Base-by-base conservation (phyloP, 2,797 vertebrate genomes). In the Nannoperca obscura region DNA sequence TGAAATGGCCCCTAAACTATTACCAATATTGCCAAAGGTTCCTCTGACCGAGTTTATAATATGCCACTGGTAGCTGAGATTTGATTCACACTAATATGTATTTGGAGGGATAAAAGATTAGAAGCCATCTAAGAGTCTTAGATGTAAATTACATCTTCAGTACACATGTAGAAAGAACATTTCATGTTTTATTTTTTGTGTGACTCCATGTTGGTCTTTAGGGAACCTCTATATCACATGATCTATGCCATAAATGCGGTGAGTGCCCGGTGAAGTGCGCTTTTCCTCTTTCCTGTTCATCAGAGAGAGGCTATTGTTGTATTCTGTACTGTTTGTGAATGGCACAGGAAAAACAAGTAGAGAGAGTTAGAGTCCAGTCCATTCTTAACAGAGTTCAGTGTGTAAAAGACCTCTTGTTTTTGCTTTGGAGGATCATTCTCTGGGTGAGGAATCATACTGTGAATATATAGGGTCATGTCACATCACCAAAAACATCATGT, bases 211-310 rank as follows among this genome's bases (percentile, higher is more conserved):
- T 86, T 40, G 82, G 47, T 60, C 19, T 57, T 47, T 3, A 6
- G 49, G 22, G 15, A 76, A 55, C 14, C 53, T 63, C 4, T 24
- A 8, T 7, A 34, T 76, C 36, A 71, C 63, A 27, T 27, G 24
- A 27, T 27, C 24, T 27, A 2, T 65, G 66, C 74, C 62, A 80
- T 53, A 71, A 71, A 71, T 72, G 80, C 54, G 62, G 13, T 20
- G 20, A 68, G 36, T 53, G 60, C 57, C 64, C 60, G 24, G 36
- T 63, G 59, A 72, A 85, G 74, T 82, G 78, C 38, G 42, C 57
- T 71, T 93, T 94, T 93, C 93, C 91, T 90, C 54, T 90, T 94
- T 94, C 93, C 92, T 91, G 92, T 90, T 86, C 15, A 71, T 91
- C 86, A 91, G 59, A 75, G 32, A 57, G 71, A 22, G 14, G 32